Conservation (phyloP, 2,113 vertebrate species). For the Gadus macrocephalus region DNA sequence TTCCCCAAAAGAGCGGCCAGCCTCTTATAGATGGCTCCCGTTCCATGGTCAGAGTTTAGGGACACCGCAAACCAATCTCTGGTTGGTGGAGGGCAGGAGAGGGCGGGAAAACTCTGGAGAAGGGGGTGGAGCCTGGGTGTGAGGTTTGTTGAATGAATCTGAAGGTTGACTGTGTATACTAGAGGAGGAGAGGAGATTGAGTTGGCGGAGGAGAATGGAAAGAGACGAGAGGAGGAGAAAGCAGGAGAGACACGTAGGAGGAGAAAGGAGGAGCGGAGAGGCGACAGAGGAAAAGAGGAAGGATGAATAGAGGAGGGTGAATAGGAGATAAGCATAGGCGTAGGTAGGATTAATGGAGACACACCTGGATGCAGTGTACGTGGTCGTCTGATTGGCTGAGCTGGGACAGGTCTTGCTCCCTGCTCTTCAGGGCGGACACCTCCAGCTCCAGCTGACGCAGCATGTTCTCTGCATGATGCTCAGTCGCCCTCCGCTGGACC, state of each 20-base stretch:
- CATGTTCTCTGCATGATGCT: conserved; percentile 50
- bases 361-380: conserved; percentile 58
- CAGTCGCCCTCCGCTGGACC: conserved; percentile 40
- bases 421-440: conserved; percentile 49
- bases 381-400: conserved; percentile 54
- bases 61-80: conserved; percentile 61
- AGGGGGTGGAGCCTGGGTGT: not conserved
- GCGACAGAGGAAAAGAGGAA: too few relatives aligned
- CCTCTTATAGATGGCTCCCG: conserved; percentile 48
- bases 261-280: too few relatives aligned
- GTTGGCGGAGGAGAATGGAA: too few relatives aligned
- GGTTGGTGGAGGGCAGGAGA: conserved; percentile 36
- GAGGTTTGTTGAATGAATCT: too few relatives aligned
- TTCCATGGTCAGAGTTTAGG: conserved; percentile 50
- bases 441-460: conserved; percentile 65
- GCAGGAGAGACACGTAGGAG: too few relatives aligned
- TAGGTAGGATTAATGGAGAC: too few relatives aligned
- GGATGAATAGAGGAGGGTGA: too few relatives aligned
- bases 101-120: conserved; percentile 42
- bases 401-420: conserved; percentile 38
- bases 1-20: conserved; percentile 50
- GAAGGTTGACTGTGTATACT: too few relatives aligned
- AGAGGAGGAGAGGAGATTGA: too few relatives aligned
- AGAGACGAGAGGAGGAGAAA: too few relatives aligned
- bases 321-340: too few relatives aligned